phyloP scores from a whole-genome alignment of 2,888 invertebrate species.

The Vesta saturnalis region DNA sequence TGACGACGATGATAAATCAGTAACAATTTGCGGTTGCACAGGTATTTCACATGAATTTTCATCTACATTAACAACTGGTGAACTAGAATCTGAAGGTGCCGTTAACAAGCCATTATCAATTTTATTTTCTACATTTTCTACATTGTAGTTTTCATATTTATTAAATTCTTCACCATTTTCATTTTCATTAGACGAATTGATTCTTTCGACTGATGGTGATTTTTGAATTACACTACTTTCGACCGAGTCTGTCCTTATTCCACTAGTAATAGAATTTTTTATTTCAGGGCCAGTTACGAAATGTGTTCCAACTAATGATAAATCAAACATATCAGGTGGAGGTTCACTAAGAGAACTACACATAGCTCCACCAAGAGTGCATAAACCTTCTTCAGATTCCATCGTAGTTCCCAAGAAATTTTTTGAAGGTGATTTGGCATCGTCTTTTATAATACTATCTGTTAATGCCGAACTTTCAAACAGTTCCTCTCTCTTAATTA shows the following conservation, averaged over 20 bases:
- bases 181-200: not conserved
- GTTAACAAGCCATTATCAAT: slow-evolving; percentile 15
- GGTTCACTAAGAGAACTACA: slow-evolving; percentile 62
- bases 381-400: slow-evolving; percentile 49
- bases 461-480: slow-evolving; percentile 16
- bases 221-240: not conserved
- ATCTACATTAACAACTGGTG: slow-evolving; percentile 44
- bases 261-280: slow-evolving; percentile 13
- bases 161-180: slow-evolving; percentile 9
- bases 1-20: slow-evolving; percentile 40
- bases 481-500: not conserved
- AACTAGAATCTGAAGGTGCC: slow-evolving; percentile 25
- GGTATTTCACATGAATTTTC: slow-evolving; percentile 60
- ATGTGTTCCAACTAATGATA: slow-evolving; percentile 39
- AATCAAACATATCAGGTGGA: slow-evolving; percentile 61
- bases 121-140: slow-evolving; percentile 21
- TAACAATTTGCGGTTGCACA: slow-evolving; percentile 58
- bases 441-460: slow-evolving; percentile 13
- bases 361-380: slow-evolving; percentile 58
- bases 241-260: not conserved
- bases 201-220: not conserved
- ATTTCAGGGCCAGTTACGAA: slow-evolving; percentile 16
- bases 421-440: slow-evolving; percentile 8
- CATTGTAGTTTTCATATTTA: slow-evolving; percentile 7
- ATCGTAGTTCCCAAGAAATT: slow-evolving; percentile 21